Percentiles rank a stretch among this genome's conserved stretches.
These are phyloP conservation scores for Acleris holmiana DNA, from an alignment of 2,888 invertebrate species.

Conservation along the genomic window DNA sequence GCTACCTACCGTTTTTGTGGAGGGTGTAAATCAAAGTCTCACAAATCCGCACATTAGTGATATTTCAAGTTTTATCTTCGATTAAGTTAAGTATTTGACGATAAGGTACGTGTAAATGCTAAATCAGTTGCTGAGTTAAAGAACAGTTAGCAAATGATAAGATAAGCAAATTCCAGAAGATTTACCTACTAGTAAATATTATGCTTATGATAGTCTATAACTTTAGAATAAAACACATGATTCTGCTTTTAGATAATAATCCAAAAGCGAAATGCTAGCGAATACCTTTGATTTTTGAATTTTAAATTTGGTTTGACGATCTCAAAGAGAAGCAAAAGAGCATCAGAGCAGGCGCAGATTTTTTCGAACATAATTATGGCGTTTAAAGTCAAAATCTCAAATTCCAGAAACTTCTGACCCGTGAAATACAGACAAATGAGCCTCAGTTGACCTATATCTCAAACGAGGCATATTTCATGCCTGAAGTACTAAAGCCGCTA, in stretches of 20 bases:
- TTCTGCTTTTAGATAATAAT: too few species aligned
- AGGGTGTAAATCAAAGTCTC: too few species aligned
- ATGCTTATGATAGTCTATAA: too few species aligned
- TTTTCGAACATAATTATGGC: too few species aligned
- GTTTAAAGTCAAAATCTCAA: neutral
- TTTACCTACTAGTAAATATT: neutral
- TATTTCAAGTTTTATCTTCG: constrained; percentile 12
- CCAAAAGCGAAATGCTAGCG: too few species aligned
- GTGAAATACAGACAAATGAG: constrained; percentile 19
- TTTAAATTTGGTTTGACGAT: too few species aligned
- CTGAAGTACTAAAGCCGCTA: constrained; percentile 27
- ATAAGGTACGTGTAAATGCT: constrained; percentile 13
- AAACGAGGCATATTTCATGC: constrained; percentile 27
- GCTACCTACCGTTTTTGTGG: too few species aligned
- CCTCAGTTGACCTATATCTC: constrained; percentile 27
- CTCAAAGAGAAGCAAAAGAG: too few species aligned
- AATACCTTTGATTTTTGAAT: too few species aligned
- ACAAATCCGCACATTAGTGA: too few species aligned
- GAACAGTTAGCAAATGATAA: neutral
- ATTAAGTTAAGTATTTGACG: constrained; percentile 20
- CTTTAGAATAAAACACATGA: too few species aligned
- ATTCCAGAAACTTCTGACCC: neutral
- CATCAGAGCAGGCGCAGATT: too few species aligned
- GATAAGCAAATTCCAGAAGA: constrained; percentile 3
- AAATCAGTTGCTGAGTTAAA: neutral